Base-by-base conservation (phyloP, 2,888 invertebrate species). In the Caenorhabditis macrosperma region DNA sequence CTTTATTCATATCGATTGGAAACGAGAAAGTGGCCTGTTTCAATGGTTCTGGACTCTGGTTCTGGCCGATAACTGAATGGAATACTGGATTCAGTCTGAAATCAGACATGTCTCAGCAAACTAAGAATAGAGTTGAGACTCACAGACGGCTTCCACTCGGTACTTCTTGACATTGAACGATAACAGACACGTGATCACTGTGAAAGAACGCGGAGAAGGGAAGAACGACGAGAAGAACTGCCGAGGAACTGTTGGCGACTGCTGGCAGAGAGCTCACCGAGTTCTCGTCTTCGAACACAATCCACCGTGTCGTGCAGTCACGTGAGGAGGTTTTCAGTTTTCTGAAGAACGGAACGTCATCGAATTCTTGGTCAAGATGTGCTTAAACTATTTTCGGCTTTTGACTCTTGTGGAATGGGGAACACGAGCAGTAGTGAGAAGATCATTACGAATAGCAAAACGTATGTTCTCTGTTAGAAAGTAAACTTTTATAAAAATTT, bases 231-330 rank as follows among this genome's bases (percentile, higher is more conserved):
- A 22, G 26, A 2, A 59, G 22, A n/a, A 59, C 15, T 4, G 26
- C 48, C 24, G 48, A 20, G 12, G 52, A 24, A 20, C 26, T 52
- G 7, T 17, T 48, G 20, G 7, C 7, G 26, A 26, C 28, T 6
- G 52, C 24, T 3, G 10, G 22, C 26, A 26, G 30, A 3, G 50
- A 17, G 30, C 28, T 22, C 22, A 74, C 4, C n/a, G 57, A 33
- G 7, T 26, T 22, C 50, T 66, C 74, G n/a, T 59, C 15, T 59
- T 17, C 66, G 66, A 48, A 59, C 26, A 35, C 28, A 50, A 52
- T 50, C 74, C 10, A 74, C 26, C n/a, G 20, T 5, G n/a, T 15
- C 15, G 17, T 3, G n/a, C 44, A 28, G 28, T 12, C 26, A 20
- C 9, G 1, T 1, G 15, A n/a, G 0, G 41, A 59, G 7, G n/a